Base-by-base conservation (phyloP, 2,113 vertebrate species). In the Gymnocephalus cernua region DNA sequence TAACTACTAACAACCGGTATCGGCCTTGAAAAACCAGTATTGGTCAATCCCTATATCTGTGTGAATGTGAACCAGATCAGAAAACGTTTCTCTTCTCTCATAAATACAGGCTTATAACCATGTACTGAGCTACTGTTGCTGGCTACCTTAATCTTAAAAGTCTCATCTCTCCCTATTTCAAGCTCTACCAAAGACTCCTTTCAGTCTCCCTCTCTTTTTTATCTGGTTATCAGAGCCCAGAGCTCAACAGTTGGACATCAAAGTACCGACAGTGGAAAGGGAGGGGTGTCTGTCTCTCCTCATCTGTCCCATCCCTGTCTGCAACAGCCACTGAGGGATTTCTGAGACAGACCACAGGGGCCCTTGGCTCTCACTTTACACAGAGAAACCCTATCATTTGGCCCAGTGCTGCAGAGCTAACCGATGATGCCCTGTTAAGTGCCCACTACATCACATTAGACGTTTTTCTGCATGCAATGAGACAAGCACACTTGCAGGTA, bases 201-300 rank as follows among this genome's bases (percentile, higher is more conserved):
- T 92, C 91, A 89, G 79, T 67, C 69, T 67, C 73, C 59, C 64
- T 77, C 70, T 87, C 62, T 85, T 87, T 86, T 87, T 92, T 95
- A 92, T 93, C 92, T 87, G 91, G 93, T 90, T 77, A 94, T 92
- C 92, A 95, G 93, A 94, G 84, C 80, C 86, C 88, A 70, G 77
- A 75, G 84, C 91, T 91, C 92, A 90, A 89, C 72, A 91, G 76
- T 74, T 74, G 78, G 82, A 90, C 85, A 94, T 95, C 92, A 95
- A 94, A 95, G 3, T 5, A 32, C 95, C 94, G 93, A 88, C 75
- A 58, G 65, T 56, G 77, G 92, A 87, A 91, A 90, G 71, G 89
- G 82, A 92, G 87, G 88, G 80, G 79, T 82, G 72, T 90, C 84
- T 79, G 89, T 83, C 90, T 88, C 87, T 84, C 54, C 77, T 79